Percentiles rank a stretch among this genome's conserved stretches.
These are phyloP conservation scores for Hyperoplus lanceolatus DNA, from an alignment of 2,797 vertebrate species.

Conservation along the genomic window DNA sequence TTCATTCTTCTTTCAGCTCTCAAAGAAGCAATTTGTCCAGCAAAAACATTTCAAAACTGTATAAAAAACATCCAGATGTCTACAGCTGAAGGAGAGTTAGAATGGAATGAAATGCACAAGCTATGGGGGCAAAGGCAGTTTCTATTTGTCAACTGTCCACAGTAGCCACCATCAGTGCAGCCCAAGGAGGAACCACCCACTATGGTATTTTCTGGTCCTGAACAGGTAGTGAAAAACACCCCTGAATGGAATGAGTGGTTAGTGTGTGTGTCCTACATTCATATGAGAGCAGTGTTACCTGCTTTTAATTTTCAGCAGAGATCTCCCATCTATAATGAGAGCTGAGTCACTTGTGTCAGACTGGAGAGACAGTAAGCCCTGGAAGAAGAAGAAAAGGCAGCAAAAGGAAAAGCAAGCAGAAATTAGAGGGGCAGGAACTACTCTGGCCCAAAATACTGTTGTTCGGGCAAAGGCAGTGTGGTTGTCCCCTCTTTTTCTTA, in stretches of 20 bases:
- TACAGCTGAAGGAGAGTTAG: constrained; percentile 71
- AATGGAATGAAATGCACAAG: constrained; percentile 62
- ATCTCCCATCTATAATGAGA: constrained; percentile 63
- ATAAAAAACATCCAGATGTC: constrained; percentile 83
- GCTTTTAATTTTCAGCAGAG: constrained; percentile 65
- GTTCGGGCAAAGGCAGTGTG: constrained; percentile 77
- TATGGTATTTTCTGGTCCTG: constrained; percentile 53
- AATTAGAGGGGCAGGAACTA: constrained; percentile 60
- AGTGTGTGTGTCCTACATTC: constrained; percentile 83
- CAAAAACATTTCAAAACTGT: constrained; percentile 80
- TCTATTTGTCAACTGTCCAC: constrained; percentile 47
- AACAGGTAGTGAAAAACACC: constrained; percentile 64
- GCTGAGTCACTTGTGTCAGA: constrained; percentile 52
- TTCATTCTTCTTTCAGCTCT: constrained; percentile 73
- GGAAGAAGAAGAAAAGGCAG: constrained; percentile 75
- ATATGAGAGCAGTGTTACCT: constrained; percentile 72
- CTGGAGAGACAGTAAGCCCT: constrained; percentile 56
- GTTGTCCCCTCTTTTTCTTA: constrained; percentile 63
- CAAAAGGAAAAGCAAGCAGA: constrained; percentile 72
- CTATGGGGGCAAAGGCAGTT: constrained; percentile 61
- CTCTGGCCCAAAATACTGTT: constrained; percentile 67
- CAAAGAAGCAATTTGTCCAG: constrained; percentile 76
- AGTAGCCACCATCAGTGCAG: constrained; percentile 63
- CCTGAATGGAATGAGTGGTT: constrained; percentile 69
- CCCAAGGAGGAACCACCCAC: constrained; percentile 63